These are phyloP conservation scores for Agapostemon virescens DNA, from an alignment of 2,888 invertebrate species.

Conservation along the genomic window DNA sequence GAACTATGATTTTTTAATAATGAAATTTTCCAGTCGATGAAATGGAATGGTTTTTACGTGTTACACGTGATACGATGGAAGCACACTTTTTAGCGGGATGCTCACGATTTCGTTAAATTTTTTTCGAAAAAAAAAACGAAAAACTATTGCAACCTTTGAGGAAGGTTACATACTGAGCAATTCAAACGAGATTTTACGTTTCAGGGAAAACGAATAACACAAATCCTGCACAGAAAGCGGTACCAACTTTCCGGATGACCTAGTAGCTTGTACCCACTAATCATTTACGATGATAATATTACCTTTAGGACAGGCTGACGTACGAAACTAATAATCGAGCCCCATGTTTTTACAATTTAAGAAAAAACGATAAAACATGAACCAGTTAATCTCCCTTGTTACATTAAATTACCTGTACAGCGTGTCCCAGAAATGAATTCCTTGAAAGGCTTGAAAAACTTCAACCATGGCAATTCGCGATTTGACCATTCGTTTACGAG, in stretches of 20 bases:
- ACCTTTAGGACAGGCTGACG: neutral
- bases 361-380: too few relatives aligned
- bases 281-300: neutral
- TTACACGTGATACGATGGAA: neutral
- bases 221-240: neutral
- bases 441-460: too few relatives aligned
- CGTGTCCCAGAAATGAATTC: too few relatives aligned
- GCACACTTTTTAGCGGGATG: neutral
- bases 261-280: neutral
- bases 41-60: neutral
- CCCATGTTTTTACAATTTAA: neutral
- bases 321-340: neutral
- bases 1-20: neutral
- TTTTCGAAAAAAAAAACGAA: neutral
- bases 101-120: neutral
- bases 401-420: too few relatives aligned
- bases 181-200: constrained; percentile 4
- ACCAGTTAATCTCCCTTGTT: too few relatives aligned
- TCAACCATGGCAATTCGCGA: too few relatives aligned
- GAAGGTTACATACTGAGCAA: neutral
- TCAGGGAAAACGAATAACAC: neutral
- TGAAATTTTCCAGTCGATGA: neutral
- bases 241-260: constrained; percentile 2
- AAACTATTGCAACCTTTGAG: neutral
- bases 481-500: too few relatives aligned